Evolutionary conservation across 2,888 invertebrate genomes (phyloP), one percentile per base, ranked within the genome.

Genomic region (Lycaena phlaeas): DNA sequence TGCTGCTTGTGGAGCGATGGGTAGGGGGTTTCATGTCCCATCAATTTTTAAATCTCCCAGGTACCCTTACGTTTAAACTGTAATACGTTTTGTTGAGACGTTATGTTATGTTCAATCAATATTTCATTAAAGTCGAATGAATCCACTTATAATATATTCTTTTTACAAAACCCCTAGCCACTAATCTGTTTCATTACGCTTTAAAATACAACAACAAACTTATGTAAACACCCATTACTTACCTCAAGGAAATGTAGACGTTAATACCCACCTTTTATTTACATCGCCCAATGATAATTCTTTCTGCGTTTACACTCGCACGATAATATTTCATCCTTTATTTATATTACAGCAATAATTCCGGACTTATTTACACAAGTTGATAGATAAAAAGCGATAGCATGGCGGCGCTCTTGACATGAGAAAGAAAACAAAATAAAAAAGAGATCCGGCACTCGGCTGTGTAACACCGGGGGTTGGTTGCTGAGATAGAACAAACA

Each of bases 331-430:
- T 75, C 64, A 73, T 67, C 57, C 59, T 70, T 60, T 75, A 72
- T 77, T 76, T 77, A 78, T 65, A 59, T 57, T 68, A 64, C 47
- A 54, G 64, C 68, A 68, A 73, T 74, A 71, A 68, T 68, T 71
- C 63, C 55, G 48, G 59, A 54, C 61, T 63, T 74, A 68, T 74
- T 69, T 74, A 77, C 62, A 68, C 68, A 64, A 65, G 68, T 70
- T 75, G 69, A 74, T 72, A 76, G 74, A 76, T 73, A 75, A 74
- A 75, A 64, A 56, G 67, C 68, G 75, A 74, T 71, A 73, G 64
- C 58, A 57, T 53, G 60, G 71, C 71, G 73, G 74, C 63, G 58
- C 63, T 74, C 70, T 73, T 72, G 74, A 71, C 69, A 63, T 59
- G 56, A 61, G 61, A 64, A 66, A 69, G 64, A 65, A 70, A 69